A percentile compares a stretch with the other conserved stretches of the same genome.
Evolutionary conservation across 1,140 invertebrate genomes (phyloP).

Genomic region (Aphis gossypii): DNA sequence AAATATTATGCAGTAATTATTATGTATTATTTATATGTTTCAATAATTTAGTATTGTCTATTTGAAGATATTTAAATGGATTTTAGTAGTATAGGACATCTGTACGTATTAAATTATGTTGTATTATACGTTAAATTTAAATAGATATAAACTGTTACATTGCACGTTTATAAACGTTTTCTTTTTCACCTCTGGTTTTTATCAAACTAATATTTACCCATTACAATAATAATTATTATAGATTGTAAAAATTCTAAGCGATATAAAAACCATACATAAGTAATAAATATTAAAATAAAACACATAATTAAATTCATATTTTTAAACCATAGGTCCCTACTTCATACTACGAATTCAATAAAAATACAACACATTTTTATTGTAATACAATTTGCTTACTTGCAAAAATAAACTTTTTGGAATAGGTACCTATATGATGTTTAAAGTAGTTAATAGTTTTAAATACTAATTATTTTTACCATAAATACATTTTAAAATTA

Average conservation of each 20-base stretch:
- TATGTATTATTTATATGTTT: neutral
- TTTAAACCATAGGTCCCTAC: neutral
- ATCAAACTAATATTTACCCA: neutral
- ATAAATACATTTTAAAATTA: too few relatives aligned
- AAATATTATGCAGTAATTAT: neutral
- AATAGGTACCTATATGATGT: neutral
- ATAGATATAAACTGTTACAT: neutral
- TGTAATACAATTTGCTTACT: neutral
- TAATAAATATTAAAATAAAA: neutral
- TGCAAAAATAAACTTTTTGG: neutral
- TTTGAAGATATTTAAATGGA: neutral
- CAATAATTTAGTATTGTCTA: neutral
- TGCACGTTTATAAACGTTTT: neutral
- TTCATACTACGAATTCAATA: neutral
- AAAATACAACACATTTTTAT: neutral
- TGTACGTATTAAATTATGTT: neutral
- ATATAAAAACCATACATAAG: neutral
- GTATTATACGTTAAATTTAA: neutral
- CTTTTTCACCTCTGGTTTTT: neutral
- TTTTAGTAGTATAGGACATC: neutral
- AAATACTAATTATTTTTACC: neutral
- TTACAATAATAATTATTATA: neutral
- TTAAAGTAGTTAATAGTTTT: neutral
- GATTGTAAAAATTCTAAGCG: neutral
- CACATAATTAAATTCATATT: neutral